Percentiles rank a stretch among this genome's conserved stretches.
These are phyloP conservation scores for Astreopora myriophthalma DNA, from an alignment of 64 coral and sea anemone genomes.

Conservation along the genomic window DNA sequence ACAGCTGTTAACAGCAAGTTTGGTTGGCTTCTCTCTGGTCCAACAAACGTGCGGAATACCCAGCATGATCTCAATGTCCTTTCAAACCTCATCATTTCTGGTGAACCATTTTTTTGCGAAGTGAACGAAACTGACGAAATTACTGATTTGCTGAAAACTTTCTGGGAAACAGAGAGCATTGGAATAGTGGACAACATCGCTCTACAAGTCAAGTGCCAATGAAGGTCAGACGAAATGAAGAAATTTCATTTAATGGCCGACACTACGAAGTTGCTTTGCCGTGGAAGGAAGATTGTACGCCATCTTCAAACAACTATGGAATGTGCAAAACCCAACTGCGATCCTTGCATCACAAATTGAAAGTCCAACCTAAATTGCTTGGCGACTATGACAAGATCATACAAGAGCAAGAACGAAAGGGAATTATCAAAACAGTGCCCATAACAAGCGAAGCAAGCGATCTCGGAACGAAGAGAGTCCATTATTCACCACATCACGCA, in stretches of 20 bases:
- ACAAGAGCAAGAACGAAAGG: constrained; percentile 6
- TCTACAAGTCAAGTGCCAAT: background rate
- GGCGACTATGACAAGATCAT: constrained; percentile 48
- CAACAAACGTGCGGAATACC: background rate
- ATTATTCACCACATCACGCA: background rate
- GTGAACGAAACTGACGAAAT: background rate
- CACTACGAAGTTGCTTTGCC: constrained; percentile 61
- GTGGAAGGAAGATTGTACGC: constrained; percentile 51
- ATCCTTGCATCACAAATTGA: background rate
- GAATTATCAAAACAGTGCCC: background rate
- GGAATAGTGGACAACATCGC: background rate
- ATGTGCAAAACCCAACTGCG: constrained; percentile 27
- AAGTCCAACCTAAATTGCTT: background rate
- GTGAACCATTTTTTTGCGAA: background rate
- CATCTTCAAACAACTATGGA: constrained; percentile 46
- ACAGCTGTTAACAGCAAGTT: constrained; percentile 60
- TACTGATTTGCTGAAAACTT: background rate
- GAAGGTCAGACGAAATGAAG: constrained; percentile 4
- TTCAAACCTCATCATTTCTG: background rate
- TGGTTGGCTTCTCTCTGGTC: constrained; percentile 61
- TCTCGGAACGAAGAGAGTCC: background rate
- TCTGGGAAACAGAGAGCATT: background rate
- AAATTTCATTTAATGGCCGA: constrained; percentile 49
- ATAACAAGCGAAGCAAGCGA: background rate
- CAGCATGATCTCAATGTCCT: background rate